Percentiles rank a stretch among this genome's conserved stretches.
Conservation (phyloP, 2,113 vertebrate genomes). For the Heterochromis multidens region DNA sequence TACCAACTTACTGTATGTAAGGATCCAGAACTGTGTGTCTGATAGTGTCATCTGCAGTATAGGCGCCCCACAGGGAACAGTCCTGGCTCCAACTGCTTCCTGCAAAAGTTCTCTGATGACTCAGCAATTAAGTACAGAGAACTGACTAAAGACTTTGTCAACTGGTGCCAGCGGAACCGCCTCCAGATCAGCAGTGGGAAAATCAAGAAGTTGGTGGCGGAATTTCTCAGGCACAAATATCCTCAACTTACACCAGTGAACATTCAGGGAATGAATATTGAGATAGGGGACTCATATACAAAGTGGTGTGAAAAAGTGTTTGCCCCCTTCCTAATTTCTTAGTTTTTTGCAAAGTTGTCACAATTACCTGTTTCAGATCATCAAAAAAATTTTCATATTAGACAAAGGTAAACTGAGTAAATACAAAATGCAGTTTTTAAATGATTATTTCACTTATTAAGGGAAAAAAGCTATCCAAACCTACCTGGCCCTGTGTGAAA, state of each 20-base stretch:
- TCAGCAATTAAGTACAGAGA: background rate
- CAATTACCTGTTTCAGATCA: no score
- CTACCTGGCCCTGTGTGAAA: no score
- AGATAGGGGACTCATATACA: background rate
- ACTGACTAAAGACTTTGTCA: background rate
- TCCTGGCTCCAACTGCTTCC: background rate
- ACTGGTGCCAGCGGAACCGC: background rate
- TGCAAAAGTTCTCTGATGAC: background rate
- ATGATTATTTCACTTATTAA: no score
- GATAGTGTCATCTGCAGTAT: background rate
- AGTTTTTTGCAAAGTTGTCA: no score
- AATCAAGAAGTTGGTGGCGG: background rate
- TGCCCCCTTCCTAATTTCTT: no score
- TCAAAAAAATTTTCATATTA: no score
- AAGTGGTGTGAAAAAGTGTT: no score
- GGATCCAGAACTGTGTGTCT: background rate
- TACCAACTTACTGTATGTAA: background rate
- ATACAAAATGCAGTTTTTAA: no score
- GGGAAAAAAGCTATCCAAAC: no score
- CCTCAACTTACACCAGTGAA: background rate
- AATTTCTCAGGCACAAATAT: background rate
- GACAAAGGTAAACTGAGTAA: no score
- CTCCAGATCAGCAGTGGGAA: background rate
- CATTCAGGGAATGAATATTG: background rate
- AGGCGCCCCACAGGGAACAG: background rate